Base-by-base conservation (phyloP, 2,888 invertebrate genomes). In the Cephus sareptanus region DNA sequence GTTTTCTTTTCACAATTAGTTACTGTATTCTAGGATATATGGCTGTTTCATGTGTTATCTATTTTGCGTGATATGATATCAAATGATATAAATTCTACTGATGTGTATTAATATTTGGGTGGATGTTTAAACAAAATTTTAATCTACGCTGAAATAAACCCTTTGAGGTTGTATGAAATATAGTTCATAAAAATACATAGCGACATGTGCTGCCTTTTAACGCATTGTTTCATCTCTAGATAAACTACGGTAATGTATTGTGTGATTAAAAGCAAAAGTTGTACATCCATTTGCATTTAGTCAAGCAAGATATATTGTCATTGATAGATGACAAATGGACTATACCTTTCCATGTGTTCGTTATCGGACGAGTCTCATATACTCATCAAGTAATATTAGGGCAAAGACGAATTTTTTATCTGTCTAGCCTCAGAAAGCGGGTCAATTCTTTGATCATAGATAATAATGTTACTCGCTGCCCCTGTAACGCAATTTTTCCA, bases 1-100 rank as follows among this genome's bases (percentile, higher is more conserved):
- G 69, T 12, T n/a, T 79, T 30, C 75, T 77, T 34, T 76, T 77
- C 6, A 56, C 73, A 11, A 34, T 81, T 30, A 81, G 78, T 68
- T 82, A 83, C 71, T 11, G 23, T 31, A 40, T 81, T 37, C 34
- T 83, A 68, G 74, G 76, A 23, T 81, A 81, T 69, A 78, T 85
- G 34, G 68, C 73, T n/a, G 34, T 69, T 11, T 77, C 82, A 15
- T 77, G 34, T 75, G 74, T 69, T 56, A 35, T 34, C 15, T 74
- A 37, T 69, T 79, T 23, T 56, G 23, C 23, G 23, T 23, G 9
- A 1, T 23, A 56, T 35, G 1, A 56, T 56, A 56, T 56, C 2
- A 23, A 56, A 15, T 9, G 2, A 23, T 56, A 56, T 56, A 23
- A 56, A 56, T 56, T 15, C 56, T 9, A 15, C 23, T 23, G 23